Base-by-base conservation (phyloP, 2,797 vertebrate genomes). In the Eulemur mongoz region DNA sequence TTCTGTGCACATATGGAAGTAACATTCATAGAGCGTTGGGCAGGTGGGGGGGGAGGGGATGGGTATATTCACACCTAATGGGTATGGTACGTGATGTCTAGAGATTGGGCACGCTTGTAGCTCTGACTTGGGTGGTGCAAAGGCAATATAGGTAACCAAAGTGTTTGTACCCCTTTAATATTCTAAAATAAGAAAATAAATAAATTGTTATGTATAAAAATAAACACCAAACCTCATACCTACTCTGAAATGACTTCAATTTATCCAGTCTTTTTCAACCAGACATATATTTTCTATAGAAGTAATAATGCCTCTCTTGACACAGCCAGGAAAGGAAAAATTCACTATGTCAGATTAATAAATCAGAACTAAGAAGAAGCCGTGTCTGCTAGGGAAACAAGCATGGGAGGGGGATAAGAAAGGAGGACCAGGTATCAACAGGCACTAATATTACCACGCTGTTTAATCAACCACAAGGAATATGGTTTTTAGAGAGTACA, bases 231-330 rank as follows among this genome's bases (percentile, higher is more conserved):
- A 76, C 4, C 50, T 92, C 27, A 52, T 73, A 35, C 22, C 59
- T 85, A 92, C 90, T 96, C 63, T 61, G 70, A 96, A 91, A 30
- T 12, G 75, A 50, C 0, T 83, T 80, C 40, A 69, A 91, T 57
- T 61, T 27, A 91, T 79, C 20, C 54, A 93, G 3, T n/a, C 18
- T 30, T 86, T 38, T 96, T 25, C 35, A 95, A 63, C 10, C 61
- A 96, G 4, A 65, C 2, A 27, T 52, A 72, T 59, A 65, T n/a
- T 90, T 93, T 75, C 30, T 89, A 59, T 30, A 40, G 5, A 86
- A 75, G 4, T 70, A 81, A 81, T 15, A 27, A 43, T 5, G 70
- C 5, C 30, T 95, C 35, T 95, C 63, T 86, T 57, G 65, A 76
- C 67, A 73, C 10, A 27, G n/a, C 4, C n/a, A 69, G 52, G 43